phyloP scores from a whole-genome alignment of 92 coral and sea anemone species.

The Heteractis magnifica region DNA sequence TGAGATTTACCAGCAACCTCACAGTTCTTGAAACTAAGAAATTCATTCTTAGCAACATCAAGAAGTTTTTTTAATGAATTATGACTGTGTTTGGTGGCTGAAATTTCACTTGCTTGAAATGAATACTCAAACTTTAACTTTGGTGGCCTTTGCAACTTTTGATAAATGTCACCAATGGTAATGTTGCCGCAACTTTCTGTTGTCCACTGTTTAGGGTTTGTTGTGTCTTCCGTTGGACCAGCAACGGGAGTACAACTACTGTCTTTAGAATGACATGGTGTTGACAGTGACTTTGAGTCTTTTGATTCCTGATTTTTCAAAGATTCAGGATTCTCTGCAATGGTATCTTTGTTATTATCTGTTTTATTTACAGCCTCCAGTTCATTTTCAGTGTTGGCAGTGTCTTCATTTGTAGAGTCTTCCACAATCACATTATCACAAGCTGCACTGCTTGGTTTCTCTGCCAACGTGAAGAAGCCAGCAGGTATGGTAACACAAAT shows the following conservation, averaged over 20 bases:
- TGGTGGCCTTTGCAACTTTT: constrained; percentile 77
- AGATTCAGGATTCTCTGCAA: constrained; percentile 1
- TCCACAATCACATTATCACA: not conserved
- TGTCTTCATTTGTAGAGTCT: not conserved
- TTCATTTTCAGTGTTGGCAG: not conserved
- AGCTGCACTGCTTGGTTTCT: not conserved
- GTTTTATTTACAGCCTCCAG: constrained; percentile 2
- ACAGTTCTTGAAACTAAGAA: constrained; percentile 39
- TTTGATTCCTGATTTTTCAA: not conserved
- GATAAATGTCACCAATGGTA: constrained; percentile 85
- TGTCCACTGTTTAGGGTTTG: constrained; percentile 62
- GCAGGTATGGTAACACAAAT: constrained; percentile 62
- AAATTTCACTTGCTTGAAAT: constrained; percentile 51
- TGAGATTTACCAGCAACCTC: constrained; percentile 1
- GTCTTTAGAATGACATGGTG: constrained; percentile 11
- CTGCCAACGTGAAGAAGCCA: constrained; percentile 31
- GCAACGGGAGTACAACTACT: not conserved
- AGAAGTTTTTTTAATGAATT: constrained; percentile 76
- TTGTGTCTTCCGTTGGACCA: constrained; percentile 15
- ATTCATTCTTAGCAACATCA: constrained; percentile 77
- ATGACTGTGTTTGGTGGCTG: constrained; percentile 46
- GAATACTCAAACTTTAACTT: constrained; percentile 79
- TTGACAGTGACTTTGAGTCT: not conserved
- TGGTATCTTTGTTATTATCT: constrained; percentile 13
- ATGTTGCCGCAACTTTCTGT: constrained; percentile 65